phyloP scores from a whole-genome alignment of 1,140 invertebrate genomes.

The Kradibia gibbosae region DNA sequence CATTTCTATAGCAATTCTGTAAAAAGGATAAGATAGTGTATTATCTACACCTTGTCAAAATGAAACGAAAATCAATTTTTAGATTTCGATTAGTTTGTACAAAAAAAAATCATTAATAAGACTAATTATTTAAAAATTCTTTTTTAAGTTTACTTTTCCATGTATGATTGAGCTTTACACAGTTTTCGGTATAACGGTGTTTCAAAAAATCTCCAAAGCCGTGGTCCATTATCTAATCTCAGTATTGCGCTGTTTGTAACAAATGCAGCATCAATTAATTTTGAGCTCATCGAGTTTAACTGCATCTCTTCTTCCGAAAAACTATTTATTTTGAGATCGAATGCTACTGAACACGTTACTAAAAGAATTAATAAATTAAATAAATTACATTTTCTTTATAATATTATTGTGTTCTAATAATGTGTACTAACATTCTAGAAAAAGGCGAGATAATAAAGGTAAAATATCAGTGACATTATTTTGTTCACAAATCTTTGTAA shows the following conservation, averaged over 20 bases:
- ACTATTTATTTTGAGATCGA: constrained; percentile 79
- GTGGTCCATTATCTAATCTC: constrained; percentile 83
- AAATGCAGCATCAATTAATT: constrained; percentile 81
- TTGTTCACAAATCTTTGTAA: constrained; percentile 71
- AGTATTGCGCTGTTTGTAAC: constrained; percentile 81
- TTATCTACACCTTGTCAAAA: background rate
- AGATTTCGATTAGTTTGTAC: background rate
- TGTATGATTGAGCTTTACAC: constrained; percentile 78
- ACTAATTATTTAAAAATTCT: constrained; percentile 2
- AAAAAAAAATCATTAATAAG: constrained; percentile 19
- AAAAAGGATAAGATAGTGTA: background rate
- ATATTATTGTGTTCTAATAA: background rate
- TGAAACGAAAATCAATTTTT: background rate
- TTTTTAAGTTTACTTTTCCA: constrained; percentile 79
- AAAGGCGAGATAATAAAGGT: constrained; percentile 80
- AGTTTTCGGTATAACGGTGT: constrained; percentile 84
- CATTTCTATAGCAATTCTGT: constrained; percentile 80
- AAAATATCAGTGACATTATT: constrained; percentile 77
- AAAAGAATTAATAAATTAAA: constrained; percentile 21
- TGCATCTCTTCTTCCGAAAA: constrained; percentile 76
- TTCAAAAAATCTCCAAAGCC: constrained; percentile 81
- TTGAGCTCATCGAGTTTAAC: constrained; percentile 76
- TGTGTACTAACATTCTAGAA: constrained; percentile 81
- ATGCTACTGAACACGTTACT: constrained; percentile 82
- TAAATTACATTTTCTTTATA: background rate